Evolutionary conservation across 2,888 invertebrate genomes (phyloP).

Genomic region (Cyrtodaria siliqua): DNA sequence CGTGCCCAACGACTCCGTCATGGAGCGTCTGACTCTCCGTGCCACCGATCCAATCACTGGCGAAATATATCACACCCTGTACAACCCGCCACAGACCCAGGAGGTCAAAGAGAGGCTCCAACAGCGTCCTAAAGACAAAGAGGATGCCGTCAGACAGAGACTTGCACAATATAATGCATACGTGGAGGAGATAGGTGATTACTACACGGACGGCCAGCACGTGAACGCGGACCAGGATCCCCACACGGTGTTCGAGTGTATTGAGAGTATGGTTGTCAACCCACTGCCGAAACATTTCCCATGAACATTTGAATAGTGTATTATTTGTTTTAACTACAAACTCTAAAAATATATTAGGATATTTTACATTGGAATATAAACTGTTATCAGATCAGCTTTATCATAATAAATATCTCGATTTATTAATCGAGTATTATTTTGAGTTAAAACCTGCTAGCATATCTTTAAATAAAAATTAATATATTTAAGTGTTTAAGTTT

Average conservation of each 20-base stretch:
- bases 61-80: slow-evolving; percentile 85
- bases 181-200: slow-evolving; percentile 83
- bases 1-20: slow-evolving; percentile 85
- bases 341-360: too few relatives aligned
- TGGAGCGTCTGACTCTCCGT: slow-evolving; percentile 84
- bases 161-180: slow-evolving; percentile 81
- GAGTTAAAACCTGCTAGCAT: too few relatives aligned
- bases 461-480: too few relatives aligned
- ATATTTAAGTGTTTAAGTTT: too few relatives aligned
- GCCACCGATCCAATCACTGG: slow-evolving; percentile 85
- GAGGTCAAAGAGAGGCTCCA: slow-evolving; percentile 82
- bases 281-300: slow-evolving; percentile 81
- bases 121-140: slow-evolving; percentile 78
- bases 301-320: slow-evolving; percentile 7
- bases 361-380: too few relatives aligned
- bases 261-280: slow-evolving; percentile 85
- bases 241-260: slow-evolving; percentile 85
- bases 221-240: slow-evolving; percentile 85
- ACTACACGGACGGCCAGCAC: slow-evolving; percentile 82
- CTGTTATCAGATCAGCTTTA: too few relatives aligned
- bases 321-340: too few relatives aligned
- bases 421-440: too few relatives aligned
- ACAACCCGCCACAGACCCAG: slow-evolving; percentile 85
- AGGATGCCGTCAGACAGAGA: slow-evolving; percentile 77
- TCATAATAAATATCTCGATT: too few relatives aligned